Base-by-base conservation (phyloP, 2,113 vertebrate species). In the Puma concolor region DNA sequence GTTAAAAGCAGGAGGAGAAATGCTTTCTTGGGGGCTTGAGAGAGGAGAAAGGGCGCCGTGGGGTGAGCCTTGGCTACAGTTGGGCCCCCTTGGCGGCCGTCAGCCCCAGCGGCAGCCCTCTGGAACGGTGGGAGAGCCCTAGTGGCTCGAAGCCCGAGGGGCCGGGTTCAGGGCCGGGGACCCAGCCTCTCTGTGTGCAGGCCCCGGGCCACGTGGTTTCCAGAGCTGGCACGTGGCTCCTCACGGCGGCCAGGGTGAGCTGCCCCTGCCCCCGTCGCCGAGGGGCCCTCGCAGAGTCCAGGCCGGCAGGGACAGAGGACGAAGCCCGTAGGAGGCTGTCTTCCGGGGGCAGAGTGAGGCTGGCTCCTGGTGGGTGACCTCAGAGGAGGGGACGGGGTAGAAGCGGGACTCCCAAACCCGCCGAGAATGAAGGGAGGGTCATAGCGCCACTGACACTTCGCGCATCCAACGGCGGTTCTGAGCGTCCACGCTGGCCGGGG, bases 111-210 rank as follows among this genome's bases (percentile, higher is more conserved):
- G 4, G 4, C 71, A 25, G 36, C 38, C 71, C 13, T 89, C 7
- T 0, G 4, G 4, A 36, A 17, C 21, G 60, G 17, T 4, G 4
- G 17, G 16, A 29, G 17, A 7, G 12, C 4, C 29, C 54, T 23
- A 0, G 29, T 1, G 38, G 60, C 38, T 57, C 1, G 0, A 21
- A 29, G 82, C 1, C 1, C 25, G 12, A 19, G 60, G 60, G 16
- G 11, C 60, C 16, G 71, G 36, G 21, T 33, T 2, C 4, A 13
- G 36, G 13, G 36, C 1, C 0, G 16, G 36, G 0, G 69, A 29
- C 31, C 50, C 5, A 15, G 54, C 4, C 2, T 6, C 50, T 3
- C 0, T 54, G 7, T 0, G 0, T 0, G 1, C 36, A 9, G n/a
- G n/a, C 4, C 0, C 86, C 0, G 2, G 69, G 17, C 36, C 69